Base-by-base conservation (phyloP, 2,113 vertebrate species). In the Orycteropus afer region DNA sequence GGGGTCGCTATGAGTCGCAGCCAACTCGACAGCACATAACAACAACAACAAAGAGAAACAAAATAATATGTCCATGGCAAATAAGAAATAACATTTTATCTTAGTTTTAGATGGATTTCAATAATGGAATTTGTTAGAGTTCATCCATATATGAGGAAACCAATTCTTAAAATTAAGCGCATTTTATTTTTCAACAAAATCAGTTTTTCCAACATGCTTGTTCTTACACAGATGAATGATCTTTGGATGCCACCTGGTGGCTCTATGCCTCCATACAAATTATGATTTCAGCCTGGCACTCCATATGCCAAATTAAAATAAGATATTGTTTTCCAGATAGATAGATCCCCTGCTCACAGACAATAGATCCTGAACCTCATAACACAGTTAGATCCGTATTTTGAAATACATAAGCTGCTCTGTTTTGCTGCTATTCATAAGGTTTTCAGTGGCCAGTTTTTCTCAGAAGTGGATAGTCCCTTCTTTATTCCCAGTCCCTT, bases 211-310 rank as follows among this genome's bases (percentile, higher is more conserved):
- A 22, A 14, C 81, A 20, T 5, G 1, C 51, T 0, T n/a, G 17
- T n/a, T 63, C 49, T 67, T 57, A 23, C 32, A 10, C 40, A 25
- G 18, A 59, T n/a, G 23, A 69, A 23, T 11, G 18, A 53, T 69
- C 29, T 4, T 69, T 85, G 53, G 83, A 65, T 15, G 95, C 95
- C 95, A 77, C 45, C 97, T 96, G 84, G 77, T 94, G 97, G 93
- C 29, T 34, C 0, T 6, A 2, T 25, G 25, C 40, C 32, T 34
- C 40, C 83, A 53, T 32, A 49, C 47, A 86, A 63, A 8, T 17
- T 32, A n/a, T 25, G 32, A 37, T 51, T 55, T 86, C 37, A 67
- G 37, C 12, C 88, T 83, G 29, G 32, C 9, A 12, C 17, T 81
- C 17, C 67, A 88, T 86, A 93, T 65, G 63, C 47, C 42, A 37